These are phyloP conservation scores for Nylanderia fulva DNA, from an alignment of 1,140 invertebrate species.

Conservation along the genomic window DNA sequence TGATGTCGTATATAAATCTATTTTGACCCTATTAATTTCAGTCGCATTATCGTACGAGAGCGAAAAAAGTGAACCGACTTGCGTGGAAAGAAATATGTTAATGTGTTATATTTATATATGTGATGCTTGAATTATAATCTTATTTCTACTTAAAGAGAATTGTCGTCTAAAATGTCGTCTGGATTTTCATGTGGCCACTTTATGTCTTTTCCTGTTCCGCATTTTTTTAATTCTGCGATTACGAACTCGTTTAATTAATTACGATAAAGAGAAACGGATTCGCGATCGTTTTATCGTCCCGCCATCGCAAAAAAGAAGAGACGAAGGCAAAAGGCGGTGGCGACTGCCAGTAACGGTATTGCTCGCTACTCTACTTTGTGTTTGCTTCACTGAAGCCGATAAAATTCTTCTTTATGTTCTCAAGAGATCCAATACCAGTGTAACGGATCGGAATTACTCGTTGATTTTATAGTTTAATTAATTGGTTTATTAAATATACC, in stretches of 20 bases:
- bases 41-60: conserved; percentile 20
- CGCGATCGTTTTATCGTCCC: no score
- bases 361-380: conserved; percentile 24
- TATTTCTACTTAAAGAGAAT: neutral
- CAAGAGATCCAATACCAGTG: conserved; percentile 1
- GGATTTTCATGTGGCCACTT: neutral
- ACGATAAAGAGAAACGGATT: neutral
- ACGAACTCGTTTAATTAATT: neutral
- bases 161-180: neutral
- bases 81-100: neutral
- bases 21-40: conserved; percentile 8
- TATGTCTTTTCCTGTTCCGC: no score
- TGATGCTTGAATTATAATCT: neutral
- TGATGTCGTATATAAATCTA: neutral
- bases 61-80: conserved; percentile 37
- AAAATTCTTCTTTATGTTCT: conserved; percentile 8
- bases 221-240: no score
- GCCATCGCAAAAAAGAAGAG: neutral
- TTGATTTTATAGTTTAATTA: neutral
- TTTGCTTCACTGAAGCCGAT: conserved; percentile 4
- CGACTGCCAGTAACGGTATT: conserved; percentile 42
- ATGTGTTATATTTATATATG: neutral
- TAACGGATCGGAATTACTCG: neutral
- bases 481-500: neutral
- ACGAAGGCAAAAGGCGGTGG: neutral